phyloP scores from a whole-genome alignment of 2,113 vertebrate species.

The Abramis brama region DNA sequence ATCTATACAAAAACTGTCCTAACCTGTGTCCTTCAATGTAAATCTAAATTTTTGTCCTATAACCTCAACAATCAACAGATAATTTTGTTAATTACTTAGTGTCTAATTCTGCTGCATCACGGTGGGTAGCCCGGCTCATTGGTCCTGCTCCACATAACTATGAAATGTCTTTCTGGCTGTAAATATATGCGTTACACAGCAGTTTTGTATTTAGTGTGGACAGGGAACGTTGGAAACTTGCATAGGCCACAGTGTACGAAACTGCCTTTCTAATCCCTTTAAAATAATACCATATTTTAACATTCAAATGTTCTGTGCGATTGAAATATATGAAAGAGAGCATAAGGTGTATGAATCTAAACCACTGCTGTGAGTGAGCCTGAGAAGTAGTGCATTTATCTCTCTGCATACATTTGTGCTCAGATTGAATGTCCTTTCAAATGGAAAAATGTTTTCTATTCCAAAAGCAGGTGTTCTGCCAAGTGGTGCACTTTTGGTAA shows the following conservation, averaged over 20 bases:
- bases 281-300: background rate
- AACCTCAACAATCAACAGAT: no score
- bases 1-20: no score
- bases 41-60: no score
- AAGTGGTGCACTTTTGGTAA: constrained; percentile 1
- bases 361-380: background rate
- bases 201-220: background rate
- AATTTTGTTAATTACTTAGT: background rate
- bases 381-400: background rate
- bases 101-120: background rate
- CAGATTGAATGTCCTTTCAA: background rate
- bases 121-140: background rate
- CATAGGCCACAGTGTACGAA: background rate
- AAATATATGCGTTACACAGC: background rate
- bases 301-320: background rate
- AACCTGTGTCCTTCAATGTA: no score
- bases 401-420: background rate
- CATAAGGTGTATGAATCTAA: background rate
- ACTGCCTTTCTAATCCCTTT: background rate
- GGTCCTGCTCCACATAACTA: constrained; percentile 28
- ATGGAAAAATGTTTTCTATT: background rate
- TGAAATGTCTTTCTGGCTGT: constrained; percentile 35
- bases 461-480: background rate
- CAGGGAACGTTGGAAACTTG: background rate
- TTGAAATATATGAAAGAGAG: background rate